Conservation (phyloP, 2,797 vertebrate genomes). For the Neopelma chrysocephalum region DNA sequence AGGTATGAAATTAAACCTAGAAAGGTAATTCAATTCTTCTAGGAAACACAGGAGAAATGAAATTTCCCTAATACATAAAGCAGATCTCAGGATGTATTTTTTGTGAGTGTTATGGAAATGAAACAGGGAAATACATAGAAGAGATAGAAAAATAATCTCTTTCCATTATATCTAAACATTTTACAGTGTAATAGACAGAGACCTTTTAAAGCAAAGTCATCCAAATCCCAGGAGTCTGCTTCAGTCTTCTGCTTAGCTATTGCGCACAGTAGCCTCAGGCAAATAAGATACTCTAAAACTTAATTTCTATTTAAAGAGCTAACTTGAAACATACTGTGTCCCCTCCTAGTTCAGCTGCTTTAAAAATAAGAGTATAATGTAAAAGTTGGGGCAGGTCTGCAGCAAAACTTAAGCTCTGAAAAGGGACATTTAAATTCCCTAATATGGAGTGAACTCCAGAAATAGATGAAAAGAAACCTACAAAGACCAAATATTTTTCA, state of each 20-base stretch:
- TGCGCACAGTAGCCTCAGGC: not conserved
- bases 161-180: not conserved
- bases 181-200: not conserved
- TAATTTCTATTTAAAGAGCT: slow-evolving; percentile 4
- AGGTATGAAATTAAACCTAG: not conserved
- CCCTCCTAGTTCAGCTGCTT: not conserved
- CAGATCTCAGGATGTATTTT: not conserved
- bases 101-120: not conserved
- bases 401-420: not conserved
- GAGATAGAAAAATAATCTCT: not conserved
- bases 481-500: not conserved
- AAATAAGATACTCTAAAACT: not conserved
- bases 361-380: not conserved
- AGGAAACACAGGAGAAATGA: not conserved
- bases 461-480: not conserved
- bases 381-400: not conserved
- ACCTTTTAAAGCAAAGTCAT: not conserved
- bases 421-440: not conserved
- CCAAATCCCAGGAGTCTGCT: not conserved
- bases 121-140: not conserved
- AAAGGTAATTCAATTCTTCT: not conserved
- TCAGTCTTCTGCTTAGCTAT: not conserved
- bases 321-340: not conserved
- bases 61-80: not conserved
- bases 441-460: not conserved